Evolutionary conservation across 1,140 invertebrate species (phyloP).

Genomic region (Pseudomyrmex gracilis): DNA sequence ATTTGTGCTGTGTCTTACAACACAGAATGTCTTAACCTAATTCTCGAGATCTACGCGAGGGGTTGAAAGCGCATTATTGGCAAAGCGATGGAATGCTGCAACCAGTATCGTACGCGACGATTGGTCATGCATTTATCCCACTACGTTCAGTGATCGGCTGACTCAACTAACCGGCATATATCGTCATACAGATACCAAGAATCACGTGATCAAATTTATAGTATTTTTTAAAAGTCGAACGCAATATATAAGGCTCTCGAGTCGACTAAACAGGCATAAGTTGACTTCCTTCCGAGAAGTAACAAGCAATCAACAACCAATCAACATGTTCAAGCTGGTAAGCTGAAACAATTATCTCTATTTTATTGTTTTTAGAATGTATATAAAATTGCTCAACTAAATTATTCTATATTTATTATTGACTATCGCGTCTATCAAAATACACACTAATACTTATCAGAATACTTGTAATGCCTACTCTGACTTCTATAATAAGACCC

Average conservation of each 20-base stretch:
- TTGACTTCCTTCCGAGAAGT: conserved; percentile 81
- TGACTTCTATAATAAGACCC: not conserved
- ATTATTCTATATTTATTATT: conserved; percentile 2
- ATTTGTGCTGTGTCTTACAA: conserved; percentile 39
- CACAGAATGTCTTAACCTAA: conserved; percentile 66
- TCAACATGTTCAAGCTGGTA: conserved; percentile 86
- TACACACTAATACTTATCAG: no score
- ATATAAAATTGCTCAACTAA: not conserved
- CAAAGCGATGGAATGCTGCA: conserved; percentile 60
- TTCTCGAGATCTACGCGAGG: conserved; percentile 69
- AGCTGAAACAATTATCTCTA: conserved; percentile 64
- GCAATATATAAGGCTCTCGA: conserved; percentile 81
- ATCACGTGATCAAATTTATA: conserved; percentile 78
- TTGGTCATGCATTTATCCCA: conserved; percentile 63
- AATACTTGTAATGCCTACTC: no score
- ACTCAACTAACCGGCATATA: conserved; percentile 77
- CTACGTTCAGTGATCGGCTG: conserved; percentile 68
- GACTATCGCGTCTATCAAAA: not conserved
- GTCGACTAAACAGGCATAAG: conserved; percentile 74
- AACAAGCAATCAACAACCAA: conserved; percentile 77
- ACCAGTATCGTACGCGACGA: conserved; percentile 51
- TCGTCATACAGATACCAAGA: conserved; percentile 77
- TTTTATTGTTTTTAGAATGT: not conserved
- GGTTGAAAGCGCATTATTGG: conserved; percentile 77
- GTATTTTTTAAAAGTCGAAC: conserved; percentile 77